These are phyloP conservation scores for Trisateles emortualis DNA, from an alignment of 2,888 invertebrate genomes.

Conservation along the genomic window DNA sequence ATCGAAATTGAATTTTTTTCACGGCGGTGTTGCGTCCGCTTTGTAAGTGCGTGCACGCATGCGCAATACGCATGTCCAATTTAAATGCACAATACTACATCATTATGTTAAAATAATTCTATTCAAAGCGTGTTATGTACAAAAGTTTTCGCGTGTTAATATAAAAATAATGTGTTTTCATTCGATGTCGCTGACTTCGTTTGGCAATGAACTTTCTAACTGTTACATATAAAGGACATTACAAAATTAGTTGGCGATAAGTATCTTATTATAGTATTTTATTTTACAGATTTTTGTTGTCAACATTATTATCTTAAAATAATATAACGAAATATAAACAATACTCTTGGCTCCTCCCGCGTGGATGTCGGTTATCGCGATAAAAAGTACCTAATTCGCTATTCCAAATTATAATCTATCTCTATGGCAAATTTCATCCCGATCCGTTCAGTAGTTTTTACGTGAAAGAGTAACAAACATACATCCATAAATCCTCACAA, in stretches of 20 bases:
- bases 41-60: constrained; percentile 76
- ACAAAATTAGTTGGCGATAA: constrained; percentile 32
- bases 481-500: no score
- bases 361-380: no score
- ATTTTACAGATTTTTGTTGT: not conserved
- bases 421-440: no score
- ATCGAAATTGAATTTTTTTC: constrained; percentile 76
- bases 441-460: no score
- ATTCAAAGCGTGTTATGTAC: constrained; percentile 44
- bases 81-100: constrained; percentile 61
- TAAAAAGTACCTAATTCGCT: no score
- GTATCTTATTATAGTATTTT: constrained; percentile 12
- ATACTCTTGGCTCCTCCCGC: no score
- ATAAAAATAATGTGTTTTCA: constrained; percentile 35
- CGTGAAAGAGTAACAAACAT: no score
- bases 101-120: constrained; percentile 52
- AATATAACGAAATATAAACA: no score
- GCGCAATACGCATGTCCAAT: constrained; percentile 74
- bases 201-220: constrained; percentile 24
- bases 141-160: constrained; percentile 44
- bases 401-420: no score
- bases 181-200: constrained; percentile 28
- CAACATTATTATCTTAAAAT: not conserved
- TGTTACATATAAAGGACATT: constrained; percentile 31
- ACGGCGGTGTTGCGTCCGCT: constrained; percentile 53